Percentiles rank a stretch among this genome's conserved stretches.
These are phyloP conservation scores for Trissolcus brochymenae DNA, from an alignment of 2,888 invertebrate species.

Conservation along the genomic window DNA sequence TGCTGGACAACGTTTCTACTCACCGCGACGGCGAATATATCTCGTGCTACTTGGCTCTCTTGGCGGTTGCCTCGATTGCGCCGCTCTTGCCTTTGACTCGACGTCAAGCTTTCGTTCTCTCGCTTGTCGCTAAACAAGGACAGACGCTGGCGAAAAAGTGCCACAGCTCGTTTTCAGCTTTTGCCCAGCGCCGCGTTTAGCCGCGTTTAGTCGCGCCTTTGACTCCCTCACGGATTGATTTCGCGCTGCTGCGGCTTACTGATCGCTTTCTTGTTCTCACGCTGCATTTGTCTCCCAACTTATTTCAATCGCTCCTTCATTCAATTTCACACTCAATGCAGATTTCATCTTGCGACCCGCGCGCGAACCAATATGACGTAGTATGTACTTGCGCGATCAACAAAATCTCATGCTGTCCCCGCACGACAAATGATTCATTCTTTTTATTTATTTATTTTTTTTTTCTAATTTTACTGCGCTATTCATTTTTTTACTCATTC, in stretches of 20 bases:
- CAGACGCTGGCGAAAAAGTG: constrained; percentile 9
- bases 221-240: too few relatives aligned
- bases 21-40: constrained; percentile 19
- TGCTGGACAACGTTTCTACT: constrained; percentile 2
- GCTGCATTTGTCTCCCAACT: neutral
- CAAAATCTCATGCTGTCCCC: too few relatives aligned
- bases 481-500: too few relatives aligned
- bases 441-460: too few relatives aligned
- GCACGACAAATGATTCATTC: too few relatives aligned
- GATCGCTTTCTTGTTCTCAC: too few relatives aligned
- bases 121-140: constrained; percentile 15
- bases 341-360: constrained; percentile 12
- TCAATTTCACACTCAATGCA: constrained; percentile 19
- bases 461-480: too few relatives aligned
- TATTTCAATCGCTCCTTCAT: constrained; percentile 1
- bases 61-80: constrained; percentile 13
- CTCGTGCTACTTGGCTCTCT: neutral
- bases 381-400: constrained; percentile 9
- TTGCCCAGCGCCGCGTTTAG: neutral
- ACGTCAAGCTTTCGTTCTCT: constrained; percentile 12
- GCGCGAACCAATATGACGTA: constrained; percentile 3
- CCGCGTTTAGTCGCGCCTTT: neutral
- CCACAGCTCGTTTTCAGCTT: too few relatives aligned
- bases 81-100: constrained; percentile 29
- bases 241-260: too few relatives aligned